Evolutionary conservation across 2,888 invertebrate species (phyloP).

Genomic region (Chamaedrilus cognettii): DNA sequence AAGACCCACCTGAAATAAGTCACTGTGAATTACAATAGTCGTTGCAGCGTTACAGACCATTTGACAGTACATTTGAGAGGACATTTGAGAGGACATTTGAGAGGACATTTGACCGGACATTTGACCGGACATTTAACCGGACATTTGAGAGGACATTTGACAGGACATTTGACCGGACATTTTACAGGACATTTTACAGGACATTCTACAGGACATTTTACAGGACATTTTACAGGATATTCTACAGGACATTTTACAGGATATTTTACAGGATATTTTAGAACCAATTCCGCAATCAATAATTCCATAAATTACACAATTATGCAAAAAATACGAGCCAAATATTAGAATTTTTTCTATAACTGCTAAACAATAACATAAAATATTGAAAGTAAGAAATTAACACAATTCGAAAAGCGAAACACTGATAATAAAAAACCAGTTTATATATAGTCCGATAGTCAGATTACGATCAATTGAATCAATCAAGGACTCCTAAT

Average conservation of each 20-base stretch:
- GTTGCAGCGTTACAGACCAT: neutral
- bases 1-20: neutral
- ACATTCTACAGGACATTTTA: neutral
- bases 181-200: neutral
- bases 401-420: too few species aligned
- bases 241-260: neutral
- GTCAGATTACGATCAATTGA: too few species aligned
- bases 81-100: neutral
- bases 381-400: too few species aligned
- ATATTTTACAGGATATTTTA: neutral
- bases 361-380: too few species aligned
- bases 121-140: neutral
- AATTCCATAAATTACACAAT: too few species aligned
- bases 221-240: neutral
- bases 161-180: neutral
- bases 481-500: too few species aligned
- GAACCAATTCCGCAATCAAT: too few species aligned
- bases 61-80: neutral
- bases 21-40: neutral
- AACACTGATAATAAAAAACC: too few species aligned
- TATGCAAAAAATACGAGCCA: too few species aligned
- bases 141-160: neutral
- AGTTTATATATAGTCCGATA: too few species aligned
- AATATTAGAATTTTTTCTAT: too few species aligned
- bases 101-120: neutral